Conservation (phyloP, 1,140 invertebrate species). For the Bombus terrestris region DNA sequence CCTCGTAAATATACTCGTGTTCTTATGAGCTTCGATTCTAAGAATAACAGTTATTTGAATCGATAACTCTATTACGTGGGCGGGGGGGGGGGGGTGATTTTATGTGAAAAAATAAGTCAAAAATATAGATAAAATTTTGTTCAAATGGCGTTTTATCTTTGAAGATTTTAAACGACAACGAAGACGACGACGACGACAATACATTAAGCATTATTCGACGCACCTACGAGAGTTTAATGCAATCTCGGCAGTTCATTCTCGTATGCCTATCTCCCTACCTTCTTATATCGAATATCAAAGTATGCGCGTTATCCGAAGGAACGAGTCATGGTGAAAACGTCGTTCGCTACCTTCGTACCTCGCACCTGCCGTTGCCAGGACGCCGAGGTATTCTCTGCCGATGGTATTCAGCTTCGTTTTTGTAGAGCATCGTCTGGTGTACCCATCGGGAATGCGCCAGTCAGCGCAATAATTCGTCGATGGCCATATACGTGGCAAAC, state of each 20-base stretch:
- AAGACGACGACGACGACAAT: background rate
- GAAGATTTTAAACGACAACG: no score
- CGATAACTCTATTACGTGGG: background rate
- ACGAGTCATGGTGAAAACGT: constrained; percentile 69
- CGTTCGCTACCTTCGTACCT: constrained; percentile 67
- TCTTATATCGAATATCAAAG: constrained; percentile 63
- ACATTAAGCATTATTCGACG: background rate
- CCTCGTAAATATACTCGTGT: background rate
- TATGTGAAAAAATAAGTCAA: no score
- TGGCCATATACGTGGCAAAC: constrained; percentile 54
- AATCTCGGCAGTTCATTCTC: constrained; percentile 3
- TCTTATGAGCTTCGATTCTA: background rate
- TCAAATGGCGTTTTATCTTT: no score
- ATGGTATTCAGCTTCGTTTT: constrained; percentile 58
- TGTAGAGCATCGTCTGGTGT: constrained; percentile 50
- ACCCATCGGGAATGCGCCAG: constrained; percentile 33
- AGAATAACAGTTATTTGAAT: background rate
- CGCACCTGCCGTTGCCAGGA: constrained; percentile 69
- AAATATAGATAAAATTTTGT: no score
- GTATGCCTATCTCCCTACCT: constrained; percentile 1
- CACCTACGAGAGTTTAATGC: background rate
- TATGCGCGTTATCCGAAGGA: constrained; percentile 43
- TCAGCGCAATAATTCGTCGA: constrained; percentile 61
- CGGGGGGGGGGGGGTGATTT: no score
- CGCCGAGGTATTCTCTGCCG: constrained; percentile 55